Evolutionary conservation across 2,113 vertebrate species (phyloP).

Genomic region (Tachuris rubrigastra): DNA sequence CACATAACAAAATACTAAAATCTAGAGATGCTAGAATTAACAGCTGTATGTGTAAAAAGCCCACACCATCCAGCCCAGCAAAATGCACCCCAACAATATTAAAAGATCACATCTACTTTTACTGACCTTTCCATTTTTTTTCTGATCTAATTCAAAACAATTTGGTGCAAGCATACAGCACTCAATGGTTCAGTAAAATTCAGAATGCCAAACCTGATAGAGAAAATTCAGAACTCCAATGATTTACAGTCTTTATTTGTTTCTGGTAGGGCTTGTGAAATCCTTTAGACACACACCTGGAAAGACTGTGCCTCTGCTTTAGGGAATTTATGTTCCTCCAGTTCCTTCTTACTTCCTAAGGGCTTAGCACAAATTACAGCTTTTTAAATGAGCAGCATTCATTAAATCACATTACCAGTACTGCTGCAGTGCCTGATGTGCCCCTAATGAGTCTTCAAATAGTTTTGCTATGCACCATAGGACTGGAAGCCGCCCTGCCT

Average conservation of each 20-base stretch:
- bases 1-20: background rate
- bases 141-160: background rate
- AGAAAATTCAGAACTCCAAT: background rate
- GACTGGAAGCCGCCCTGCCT: background rate
- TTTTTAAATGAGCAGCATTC: conserved; percentile 3
- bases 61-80: background rate
- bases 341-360: background rate
- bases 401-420: conserved; percentile 24
- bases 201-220: background rate
- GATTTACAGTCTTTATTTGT: background rate
- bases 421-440: background rate
- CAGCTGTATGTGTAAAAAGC: background rate
- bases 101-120: background rate
- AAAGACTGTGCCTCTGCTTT: background rate
- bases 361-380: conserved; percentile 27
- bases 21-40: background rate
- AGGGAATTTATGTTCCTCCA: background rate
- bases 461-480: background rate
- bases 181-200: background rate
- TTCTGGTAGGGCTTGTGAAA: background rate
- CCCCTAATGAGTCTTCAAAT: background rate
- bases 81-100: background rate
- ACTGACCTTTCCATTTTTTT: background rate
- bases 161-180: background rate
- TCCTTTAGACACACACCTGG: background rate